Evolutionary conservation across 2,113 vertebrate genomes (phyloP), one percentile per base, ranked within the genome.

Genomic region (Eublepharis macularius): DNA sequence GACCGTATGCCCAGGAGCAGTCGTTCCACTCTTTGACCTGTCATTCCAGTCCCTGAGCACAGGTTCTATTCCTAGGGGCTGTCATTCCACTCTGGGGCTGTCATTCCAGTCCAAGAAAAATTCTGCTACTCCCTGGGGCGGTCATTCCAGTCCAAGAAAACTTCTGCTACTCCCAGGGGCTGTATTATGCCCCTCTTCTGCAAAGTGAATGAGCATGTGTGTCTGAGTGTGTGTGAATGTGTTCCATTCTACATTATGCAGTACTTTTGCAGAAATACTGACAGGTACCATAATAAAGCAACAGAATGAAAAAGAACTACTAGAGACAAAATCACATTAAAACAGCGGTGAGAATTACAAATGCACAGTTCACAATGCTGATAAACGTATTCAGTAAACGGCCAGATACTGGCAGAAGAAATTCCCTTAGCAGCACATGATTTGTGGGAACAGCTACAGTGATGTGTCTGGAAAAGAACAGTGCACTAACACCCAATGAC

Each of bases 401-500:
- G 0, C 69, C 74, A 39, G 11, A 34, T 24, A 4, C 17, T 74
- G 11, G 68, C 21, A 65, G n/a, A 49, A 7, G 0, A 65, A 79
- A 21, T 47, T 81, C n/a, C 70, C 60, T 4, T 14, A 47, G 6
- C 54, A 72, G 24, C 0, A 0, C 39, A 32, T 2, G 45, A 80
- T 80, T 54, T 74, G 51, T 29, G 36, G n/a, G 34, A 43, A 60
- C 24, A 66, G 0, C 2, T 32, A 41, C 65, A 21, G 74, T 1
- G 60, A 82, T 43, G 39, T 81, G 2, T 32, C 68, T 77, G 76
- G 41, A 73, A 81, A 89, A 81, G 43, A 69, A 66, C 17, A 77
- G 79, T 66, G 68, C 43, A 4, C 10, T 84, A 78, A 81, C 29
- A 13, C n/a, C 11, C 41, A 73, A 10, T 80, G 78, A 78, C 6